phyloP scores from a whole-genome alignment of 1,140 invertebrate genomes.

The Drosophila lini region DNA sequence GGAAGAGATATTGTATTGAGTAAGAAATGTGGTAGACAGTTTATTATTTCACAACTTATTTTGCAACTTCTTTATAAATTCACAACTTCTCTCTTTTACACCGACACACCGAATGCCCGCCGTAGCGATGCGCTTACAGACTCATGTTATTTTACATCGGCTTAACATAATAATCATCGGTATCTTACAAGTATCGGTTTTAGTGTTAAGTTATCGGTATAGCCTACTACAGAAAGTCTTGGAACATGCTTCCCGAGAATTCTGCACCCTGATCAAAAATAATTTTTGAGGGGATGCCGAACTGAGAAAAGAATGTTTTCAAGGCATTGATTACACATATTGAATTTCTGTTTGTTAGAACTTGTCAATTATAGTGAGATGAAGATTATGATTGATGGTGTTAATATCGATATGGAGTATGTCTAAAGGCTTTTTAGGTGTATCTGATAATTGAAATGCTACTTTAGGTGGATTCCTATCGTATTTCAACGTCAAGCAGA shows the following conservation, averaged over 20 bases:
- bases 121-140: too few relatives aligned
- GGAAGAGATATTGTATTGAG: too few relatives aligned
- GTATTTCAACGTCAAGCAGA: neutral
- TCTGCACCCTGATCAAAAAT: constrained; percentile 1
- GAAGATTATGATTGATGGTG: neutral
- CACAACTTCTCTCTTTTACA: too few relatives aligned
- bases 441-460: neutral
- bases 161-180: too few relatives aligned
- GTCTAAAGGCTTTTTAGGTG: neutral
- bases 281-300: constrained; percentile 4
- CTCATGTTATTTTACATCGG: too few relatives aligned
- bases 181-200: too few relatives aligned
- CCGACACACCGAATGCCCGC: too few relatives aligned
- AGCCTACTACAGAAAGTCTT: too few relatives aligned
- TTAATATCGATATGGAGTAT: neutral
- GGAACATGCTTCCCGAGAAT: neutral
- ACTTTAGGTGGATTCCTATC: neutral
- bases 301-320: constrained; percentile 1
- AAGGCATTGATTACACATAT: neutral
- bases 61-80: too few relatives aligned
- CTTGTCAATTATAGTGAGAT: neutral
- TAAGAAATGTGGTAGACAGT: too few relatives aligned
- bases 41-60: too few relatives aligned
- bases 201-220: too few relatives aligned
- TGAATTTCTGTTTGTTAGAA: neutral